These are phyloP conservation scores for Astreopora myriophthalma DNA, from an alignment of 64 coral and sea anemone genomes.

Conservation along the genomic window DNA sequence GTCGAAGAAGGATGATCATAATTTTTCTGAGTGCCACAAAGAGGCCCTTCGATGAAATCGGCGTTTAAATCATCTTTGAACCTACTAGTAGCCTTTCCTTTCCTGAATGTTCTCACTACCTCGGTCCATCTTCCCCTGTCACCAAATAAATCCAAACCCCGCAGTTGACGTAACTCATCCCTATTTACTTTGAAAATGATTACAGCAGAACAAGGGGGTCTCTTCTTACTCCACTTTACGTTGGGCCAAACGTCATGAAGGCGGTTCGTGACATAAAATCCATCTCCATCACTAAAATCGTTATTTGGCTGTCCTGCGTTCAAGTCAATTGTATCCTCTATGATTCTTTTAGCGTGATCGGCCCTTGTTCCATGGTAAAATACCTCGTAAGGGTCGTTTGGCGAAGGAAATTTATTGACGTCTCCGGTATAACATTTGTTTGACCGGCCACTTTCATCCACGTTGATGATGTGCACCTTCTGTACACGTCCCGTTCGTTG, in stretches of 20 bases:
- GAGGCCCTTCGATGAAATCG: neutral
- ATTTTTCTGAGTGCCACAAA: neutral
- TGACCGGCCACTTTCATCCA: neutral
- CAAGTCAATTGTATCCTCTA: neutral
- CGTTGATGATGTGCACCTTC: neutral
- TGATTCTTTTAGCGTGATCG: neutral
- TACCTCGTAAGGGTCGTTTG: neutral
- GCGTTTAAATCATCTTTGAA: neutral
- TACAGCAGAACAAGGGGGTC: neutral
- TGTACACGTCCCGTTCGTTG: fast-evolving
- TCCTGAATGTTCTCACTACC: neutral
- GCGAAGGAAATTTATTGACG: neutral
- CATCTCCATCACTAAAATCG: neutral
- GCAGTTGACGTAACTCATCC: neutral
- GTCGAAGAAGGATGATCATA: too few relatives aligned
- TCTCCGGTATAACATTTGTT: neutral
- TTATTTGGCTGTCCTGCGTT: neutral
- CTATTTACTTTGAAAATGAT: neutral
- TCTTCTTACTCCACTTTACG: neutral
- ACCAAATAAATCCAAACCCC: neutral
- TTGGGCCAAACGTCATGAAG: neutral
- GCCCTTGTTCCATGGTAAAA: neutral
- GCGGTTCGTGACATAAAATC: neutral
- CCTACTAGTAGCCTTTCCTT: neutral
- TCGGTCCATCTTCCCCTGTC: neutral